Percentiles rank a stretch among this genome's conserved stretches.
Evolutionary conservation across 2,797 vertebrate species (phyloP).

Genomic region (Onychomys leucogaster): DNA sequence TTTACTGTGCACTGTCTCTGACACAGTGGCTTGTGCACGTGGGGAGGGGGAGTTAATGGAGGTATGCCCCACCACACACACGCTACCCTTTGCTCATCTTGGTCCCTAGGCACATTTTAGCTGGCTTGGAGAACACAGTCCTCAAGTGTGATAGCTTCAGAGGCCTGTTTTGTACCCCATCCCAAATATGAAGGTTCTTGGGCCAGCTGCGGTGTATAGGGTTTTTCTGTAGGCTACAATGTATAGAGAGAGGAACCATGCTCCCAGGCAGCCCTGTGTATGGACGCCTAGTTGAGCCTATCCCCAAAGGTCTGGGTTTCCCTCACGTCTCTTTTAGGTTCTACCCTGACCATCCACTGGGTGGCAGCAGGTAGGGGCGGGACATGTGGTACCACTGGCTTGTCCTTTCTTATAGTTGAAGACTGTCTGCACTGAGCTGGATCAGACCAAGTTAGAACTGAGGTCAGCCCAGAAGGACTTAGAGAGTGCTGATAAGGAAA

Average conservation of each 20-base stretch:
- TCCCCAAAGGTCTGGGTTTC: background rate
- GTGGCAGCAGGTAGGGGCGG: background rate
- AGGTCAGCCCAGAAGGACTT: slow-evolving; percentile 94
- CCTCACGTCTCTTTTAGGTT: background rate
- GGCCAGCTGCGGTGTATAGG: background rate
- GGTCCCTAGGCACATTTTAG: background rate
- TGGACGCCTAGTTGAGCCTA: background rate
- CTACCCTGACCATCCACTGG: background rate
- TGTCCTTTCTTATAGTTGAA: slow-evolving; percentile 89
- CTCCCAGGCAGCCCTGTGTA: background rate
- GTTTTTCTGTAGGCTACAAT: background rate
- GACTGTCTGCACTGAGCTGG: slow-evolving; percentile 88
- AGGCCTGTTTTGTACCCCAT: background rate
- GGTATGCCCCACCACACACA: background rate
- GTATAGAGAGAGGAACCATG: background rate
- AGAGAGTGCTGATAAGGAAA: slow-evolving; percentile 94
- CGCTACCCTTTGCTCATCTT: background rate
- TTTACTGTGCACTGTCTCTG: background rate
- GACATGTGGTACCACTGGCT: background rate
- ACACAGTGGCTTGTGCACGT: slow-evolving; percentile 5
- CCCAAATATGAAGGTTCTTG: background rate
- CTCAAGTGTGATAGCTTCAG: background rate
- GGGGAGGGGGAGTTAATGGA: background rate
- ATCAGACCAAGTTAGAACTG: slow-evolving; percentile 91
- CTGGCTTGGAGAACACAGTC: background rate